Evolutionary conservation across 2,797 vertebrate species (phyloP), one percentile per base, ranked within the genome.

Genomic region (Neosalanx taihuensis): DNA sequence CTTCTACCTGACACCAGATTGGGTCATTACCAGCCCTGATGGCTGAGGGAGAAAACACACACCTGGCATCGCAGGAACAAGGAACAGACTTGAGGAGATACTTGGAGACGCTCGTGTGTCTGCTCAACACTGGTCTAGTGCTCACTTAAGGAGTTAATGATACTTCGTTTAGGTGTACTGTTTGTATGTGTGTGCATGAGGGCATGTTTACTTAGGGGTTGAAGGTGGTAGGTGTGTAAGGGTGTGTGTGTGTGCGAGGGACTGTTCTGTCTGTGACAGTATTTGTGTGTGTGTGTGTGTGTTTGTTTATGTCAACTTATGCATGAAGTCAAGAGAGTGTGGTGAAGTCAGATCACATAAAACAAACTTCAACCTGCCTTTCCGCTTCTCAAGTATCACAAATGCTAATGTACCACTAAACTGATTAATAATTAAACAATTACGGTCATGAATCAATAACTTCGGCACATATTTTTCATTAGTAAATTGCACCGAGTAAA

Each of bases 391-490:
- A 92, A 89, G 93, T 93, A 97, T 98, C 97, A 96, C 95, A 96
- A 97, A 97, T 98, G 97, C 95, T 97, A 97, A 99, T 98, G 94
- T 94, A 95, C 94, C 94, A 94, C 95, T 93, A 96, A 95, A 94
- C 94, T 95, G 96, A 98, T 98, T 97, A 99, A 98, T 98, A 98
- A 98, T 99, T 98, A 98, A 99, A 98, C 95, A 98, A 98, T 98
- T 98, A 97, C 93, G 94, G 96, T 98, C 97, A 98, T 99, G 97
- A 99, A 97, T 98, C 96, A 98, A 98, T 98, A 98, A 98, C 95
- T 96, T 96, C 95, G 95, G 94, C 95, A 95, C 95, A 96, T 93
- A 90, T 96, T 97, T 97, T 97, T 95, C 95, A 97, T 96, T 96
- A 96, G 96, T 94, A 96, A 97, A 96, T 96, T 95, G 94, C 96